Percentiles rank a stretch among this genome's conserved stretches.
phyloP scores from a whole-genome alignment of 2,888 invertebrate species.

The Halocaridina rubra region DNA sequence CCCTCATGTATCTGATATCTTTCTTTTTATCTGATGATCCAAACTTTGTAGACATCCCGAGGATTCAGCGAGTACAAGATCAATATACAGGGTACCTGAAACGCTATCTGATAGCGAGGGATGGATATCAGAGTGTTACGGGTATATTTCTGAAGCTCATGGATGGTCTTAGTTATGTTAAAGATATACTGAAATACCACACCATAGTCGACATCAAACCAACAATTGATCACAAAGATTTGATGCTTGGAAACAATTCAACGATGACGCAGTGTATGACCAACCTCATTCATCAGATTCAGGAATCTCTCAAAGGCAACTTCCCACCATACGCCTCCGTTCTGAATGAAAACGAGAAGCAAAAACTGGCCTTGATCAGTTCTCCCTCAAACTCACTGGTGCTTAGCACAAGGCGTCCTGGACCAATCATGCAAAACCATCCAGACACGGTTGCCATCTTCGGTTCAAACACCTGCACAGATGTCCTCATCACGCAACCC shows the following conservation, averaged over 20 bases:
- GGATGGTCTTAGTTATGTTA: neutral
- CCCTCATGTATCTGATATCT: slow-evolving; percentile 1
- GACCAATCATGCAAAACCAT: neutral
- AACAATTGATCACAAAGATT: neutral
- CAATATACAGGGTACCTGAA: slow-evolving; percentile 67
- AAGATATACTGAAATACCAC: slow-evolving; percentile 6
- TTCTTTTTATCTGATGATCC: slow-evolving; percentile 67
- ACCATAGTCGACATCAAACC: slow-evolving; percentile 1
- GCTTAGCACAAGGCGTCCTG: too few species aligned
- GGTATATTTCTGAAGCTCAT: neutral
- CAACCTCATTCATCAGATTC: neutral
- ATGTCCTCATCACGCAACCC: neutral
- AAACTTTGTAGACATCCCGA: slow-evolving; percentile 66
- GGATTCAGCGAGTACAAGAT: slow-evolving; percentile 68
- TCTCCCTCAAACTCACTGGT: neutral
- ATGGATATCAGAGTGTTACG: neutral
- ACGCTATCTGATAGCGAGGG: neutral
- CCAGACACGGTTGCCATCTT: neutral
- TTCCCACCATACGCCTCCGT: neutral
- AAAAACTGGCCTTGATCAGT: neutral
- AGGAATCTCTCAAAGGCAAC: neutral
- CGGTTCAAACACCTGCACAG: neutral
- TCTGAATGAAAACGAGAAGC: neutral
- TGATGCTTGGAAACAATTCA: neutral
- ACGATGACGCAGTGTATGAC: neutral